Conservation (phyloP, 2,888 invertebrate genomes). For the Blastobasis adustella region DNA sequence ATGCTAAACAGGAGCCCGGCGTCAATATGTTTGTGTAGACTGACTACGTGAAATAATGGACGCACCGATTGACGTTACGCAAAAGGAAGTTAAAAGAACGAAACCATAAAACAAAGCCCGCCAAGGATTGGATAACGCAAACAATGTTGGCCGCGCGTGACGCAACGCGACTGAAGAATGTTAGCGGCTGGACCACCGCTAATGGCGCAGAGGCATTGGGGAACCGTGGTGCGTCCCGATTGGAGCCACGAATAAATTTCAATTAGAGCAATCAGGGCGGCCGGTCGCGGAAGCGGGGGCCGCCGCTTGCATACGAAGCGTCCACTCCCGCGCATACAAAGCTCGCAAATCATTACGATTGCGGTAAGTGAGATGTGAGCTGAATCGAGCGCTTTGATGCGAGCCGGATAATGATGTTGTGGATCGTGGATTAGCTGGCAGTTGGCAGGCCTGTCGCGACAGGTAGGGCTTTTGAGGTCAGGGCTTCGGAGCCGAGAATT, state of each 20-base stretch:
- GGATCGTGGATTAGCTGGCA: constrained; percentile 51
- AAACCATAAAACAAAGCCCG: too few relatives aligned
- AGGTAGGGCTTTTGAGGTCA: too few relatives aligned
- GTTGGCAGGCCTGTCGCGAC: constrained; percentile 10
- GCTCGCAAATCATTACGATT: constrained; percentile 68
- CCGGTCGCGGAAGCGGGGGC: constrained; percentile 56
- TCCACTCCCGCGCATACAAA: constrained; percentile 57
- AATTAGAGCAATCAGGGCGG: constrained; percentile 62
- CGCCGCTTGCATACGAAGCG: constrained; percentile 51
- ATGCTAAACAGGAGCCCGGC: too few relatives aligned
- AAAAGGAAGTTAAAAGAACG: too few relatives aligned
- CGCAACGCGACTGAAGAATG: constrained; percentile 4
- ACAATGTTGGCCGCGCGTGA: constrained; percentile 1
- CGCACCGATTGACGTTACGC: too few relatives aligned
- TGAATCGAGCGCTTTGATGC: constrained; percentile 56
- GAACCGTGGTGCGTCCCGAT: constrained; percentile 39
- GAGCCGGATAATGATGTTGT: constrained; percentile 49
- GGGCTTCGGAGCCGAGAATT: too few relatives aligned
- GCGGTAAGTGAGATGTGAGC: constrained; percentile 67
- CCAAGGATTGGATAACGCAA: too few relatives aligned
- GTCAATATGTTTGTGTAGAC: too few relatives aligned
- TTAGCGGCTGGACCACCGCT: constrained; percentile 4
- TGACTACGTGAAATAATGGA: too few relatives aligned
- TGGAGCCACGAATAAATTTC: constrained; percentile 52
- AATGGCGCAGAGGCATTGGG: constrained; percentile 27